Evolutionary conservation across 30 jellyfish, hydroid and myxozoan species (phyloP).

Genomic region (Sanderia malayensis): DNA sequence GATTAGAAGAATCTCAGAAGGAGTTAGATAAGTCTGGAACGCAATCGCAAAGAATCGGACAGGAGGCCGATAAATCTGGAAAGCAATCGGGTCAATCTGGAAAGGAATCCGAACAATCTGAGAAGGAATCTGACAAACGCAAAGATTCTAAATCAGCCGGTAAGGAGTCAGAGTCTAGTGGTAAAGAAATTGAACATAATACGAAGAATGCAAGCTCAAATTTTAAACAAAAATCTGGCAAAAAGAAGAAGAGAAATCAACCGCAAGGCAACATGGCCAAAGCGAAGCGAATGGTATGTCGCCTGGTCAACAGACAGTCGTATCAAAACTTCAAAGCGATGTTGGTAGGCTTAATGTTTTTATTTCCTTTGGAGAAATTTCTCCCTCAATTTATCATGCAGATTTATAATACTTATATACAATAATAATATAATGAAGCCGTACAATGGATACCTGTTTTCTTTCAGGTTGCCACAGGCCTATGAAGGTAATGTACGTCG

Average conservation of each 20-base stretch:
- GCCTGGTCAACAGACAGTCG: neutral
- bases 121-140: neutral
- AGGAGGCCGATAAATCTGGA: neutral
- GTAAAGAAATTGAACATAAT: neutral
- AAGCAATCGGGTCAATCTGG: neutral
- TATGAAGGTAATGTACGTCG: slow-evolving; percentile 67
- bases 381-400: too few species aligned
- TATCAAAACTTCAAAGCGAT: neutral
- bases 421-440: neutral
- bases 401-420: too few species aligned
- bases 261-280: neutral
- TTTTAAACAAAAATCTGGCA: neutral
- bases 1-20: neutral
- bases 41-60: neutral
- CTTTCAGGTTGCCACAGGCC: slow-evolving; percentile 85
- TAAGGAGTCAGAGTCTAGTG: neutral
- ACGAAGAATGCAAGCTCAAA: too few species aligned
- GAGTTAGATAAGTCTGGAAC: neutral
- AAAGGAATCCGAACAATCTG: neutral
- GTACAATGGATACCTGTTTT: neutral
- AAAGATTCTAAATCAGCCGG: too few species aligned
- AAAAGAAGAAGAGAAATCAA: neutral
- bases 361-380: neutral
- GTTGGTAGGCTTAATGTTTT: neutral
- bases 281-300: neutral